A percentile compares a stretch with the other conserved stretches of the same genome.
phyloP scores from a whole-genome alignment of 2,113 vertebrate species.

The Psephotus haematonotus region DNA sequence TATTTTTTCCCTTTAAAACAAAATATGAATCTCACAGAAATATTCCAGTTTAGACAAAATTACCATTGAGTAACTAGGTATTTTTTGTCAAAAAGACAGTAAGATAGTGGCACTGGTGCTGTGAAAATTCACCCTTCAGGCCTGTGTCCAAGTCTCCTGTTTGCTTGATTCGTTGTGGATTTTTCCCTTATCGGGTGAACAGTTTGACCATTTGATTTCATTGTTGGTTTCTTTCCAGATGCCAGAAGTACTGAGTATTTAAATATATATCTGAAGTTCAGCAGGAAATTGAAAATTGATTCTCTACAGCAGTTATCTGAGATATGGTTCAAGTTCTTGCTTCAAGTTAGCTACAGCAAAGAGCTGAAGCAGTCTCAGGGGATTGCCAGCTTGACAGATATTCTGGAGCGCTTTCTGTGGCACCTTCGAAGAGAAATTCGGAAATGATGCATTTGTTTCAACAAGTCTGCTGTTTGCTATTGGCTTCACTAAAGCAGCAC shows the following conservation, averaged over 20 bases:
- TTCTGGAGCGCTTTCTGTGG: neutral
- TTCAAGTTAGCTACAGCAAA: conserved; percentile 36
- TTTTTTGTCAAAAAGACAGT: neutral
- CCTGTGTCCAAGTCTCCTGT: neutral
- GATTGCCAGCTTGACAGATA: neutral
- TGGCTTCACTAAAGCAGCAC: neutral
- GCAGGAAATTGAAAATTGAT: conserved; percentile 66
- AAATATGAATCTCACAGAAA: neutral
- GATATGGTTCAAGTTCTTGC: conserved; percentile 25
- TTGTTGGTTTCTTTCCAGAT: conserved; percentile 50
- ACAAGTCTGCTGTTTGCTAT: neutral
- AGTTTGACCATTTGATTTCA: conserved; percentile 50
- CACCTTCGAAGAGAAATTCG: neutral
- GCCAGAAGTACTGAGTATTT: conserved; percentile 48
- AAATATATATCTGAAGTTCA: conserved; percentile 49
- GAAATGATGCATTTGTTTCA: neutral
- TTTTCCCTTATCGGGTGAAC: conserved; percentile 15
- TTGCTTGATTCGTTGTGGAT: conserved; percentile 10
- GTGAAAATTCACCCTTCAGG: neutral
- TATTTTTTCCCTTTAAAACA: neutral
- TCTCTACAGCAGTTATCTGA: conserved; percentile 55
- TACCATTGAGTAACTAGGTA: neutral
- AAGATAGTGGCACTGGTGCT: neutral
- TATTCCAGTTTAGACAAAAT: neutral
- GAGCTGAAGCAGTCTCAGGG: neutral